These are phyloP conservation scores for Brachyptera risi DNA, from an alignment of 2,888 invertebrate species.

Conservation along the genomic window DNA sequence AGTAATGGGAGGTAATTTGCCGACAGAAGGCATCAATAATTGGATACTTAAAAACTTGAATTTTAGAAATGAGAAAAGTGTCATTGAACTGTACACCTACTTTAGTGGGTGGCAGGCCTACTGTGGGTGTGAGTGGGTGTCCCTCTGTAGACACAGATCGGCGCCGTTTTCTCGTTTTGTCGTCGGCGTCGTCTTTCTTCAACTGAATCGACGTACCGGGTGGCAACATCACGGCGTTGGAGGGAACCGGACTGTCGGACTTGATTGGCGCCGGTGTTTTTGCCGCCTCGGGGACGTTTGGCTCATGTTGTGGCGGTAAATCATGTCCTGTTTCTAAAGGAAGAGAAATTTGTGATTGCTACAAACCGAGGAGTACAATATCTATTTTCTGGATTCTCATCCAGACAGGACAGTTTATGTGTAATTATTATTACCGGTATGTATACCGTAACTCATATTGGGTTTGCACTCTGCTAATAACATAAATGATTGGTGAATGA, in stretches of 20 bases:
- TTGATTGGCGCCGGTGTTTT: conserved; percentile 20
- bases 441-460: no score
- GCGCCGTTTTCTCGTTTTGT: conserved; percentile 10
- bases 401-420: no score
- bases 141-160: conserved; percentile 10
- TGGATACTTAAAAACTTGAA: no score
- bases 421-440: no score
- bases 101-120: conserved; percentile 24
- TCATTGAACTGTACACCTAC: no score
- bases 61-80: no score
- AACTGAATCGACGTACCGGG: background rate
- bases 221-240: background rate
- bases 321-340: conserved; percentile 34
- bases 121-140: conserved; percentile 19
- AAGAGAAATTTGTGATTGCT: conserved; percentile 34
- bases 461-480: no score
- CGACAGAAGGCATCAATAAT: no score
- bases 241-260: conserved; percentile 3
- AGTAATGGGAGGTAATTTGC: no score
- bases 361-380: background rate
- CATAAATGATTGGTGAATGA: no score
- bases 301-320: conserved; percentile 33
- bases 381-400: background rate
- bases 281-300: conserved; percentile 24
- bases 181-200: conserved; percentile 23